Base-by-base conservation (phyloP, 2,113 vertebrate genomes). In the Austrofundulus limnaeus region DNA sequence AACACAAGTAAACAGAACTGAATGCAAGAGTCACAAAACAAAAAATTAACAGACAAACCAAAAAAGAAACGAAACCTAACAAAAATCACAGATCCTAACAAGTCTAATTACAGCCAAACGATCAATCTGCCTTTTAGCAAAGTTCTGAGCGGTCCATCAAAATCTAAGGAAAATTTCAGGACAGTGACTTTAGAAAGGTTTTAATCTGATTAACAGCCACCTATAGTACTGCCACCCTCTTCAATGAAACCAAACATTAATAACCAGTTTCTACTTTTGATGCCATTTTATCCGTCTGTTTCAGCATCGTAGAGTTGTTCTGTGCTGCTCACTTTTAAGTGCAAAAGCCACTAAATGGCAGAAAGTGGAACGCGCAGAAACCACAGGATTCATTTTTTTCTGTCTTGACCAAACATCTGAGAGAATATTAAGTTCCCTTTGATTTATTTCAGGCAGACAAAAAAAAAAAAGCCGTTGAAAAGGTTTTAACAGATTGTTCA, bases 401-500 rank as follows among this genome's bases (percentile, higher is more conserved):
- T 48, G 60, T 76, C 66, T 59, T 28, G 52, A 71, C 70, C 70
- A 54, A 68, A 63, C 48, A 55, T 59, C 66, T 70, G 20, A 65
- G 59, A 12, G 59, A 72, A 76, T 55, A 51, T 64, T 68, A 56
- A 69, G 58, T 75, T 58, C 55, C 15, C 51, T 72, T 69, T 70
- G 72, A 83, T 77, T 83, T 77, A 81, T 80, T 80, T 77, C 50
- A 49, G 25, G 3, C 19, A 25, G 49, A 49, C 42, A 31, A 61
- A 23, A 61, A 49, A 15, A 24, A 13, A 28, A 52, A 72, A 69
- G 47, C 60, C 77, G 81, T 55, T 78, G 61, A 76, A 75, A 73
- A 68, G 71, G 59, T 72, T 83, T 85, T 76, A 66, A 43, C 73
- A 75, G 71, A 80, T 75, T 78, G 64, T 72, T 81, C 67, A 15